phyloP scores from a whole-genome alignment of 2,888 invertebrate genomes.

The Tachina grossa region DNA sequence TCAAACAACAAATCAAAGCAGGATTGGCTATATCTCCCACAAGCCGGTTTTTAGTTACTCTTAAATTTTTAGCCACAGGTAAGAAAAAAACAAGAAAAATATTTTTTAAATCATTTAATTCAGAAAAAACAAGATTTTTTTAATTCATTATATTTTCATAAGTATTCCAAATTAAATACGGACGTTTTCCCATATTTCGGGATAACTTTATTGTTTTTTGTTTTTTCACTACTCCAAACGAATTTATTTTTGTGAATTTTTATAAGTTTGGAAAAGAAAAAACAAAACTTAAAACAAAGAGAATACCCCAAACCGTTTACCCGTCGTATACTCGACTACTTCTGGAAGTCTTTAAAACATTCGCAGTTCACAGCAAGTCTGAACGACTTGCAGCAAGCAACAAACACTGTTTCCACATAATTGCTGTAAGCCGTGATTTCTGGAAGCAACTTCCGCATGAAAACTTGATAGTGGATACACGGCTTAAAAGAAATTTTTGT shows the following conservation, averaged over 20 bases:
- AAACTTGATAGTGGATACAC: too few relatives aligned
- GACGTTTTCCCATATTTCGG: too few relatives aligned
- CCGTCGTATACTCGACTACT: neutral
- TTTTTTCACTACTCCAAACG: too few relatives aligned
- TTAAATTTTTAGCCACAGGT: too few relatives aligned
- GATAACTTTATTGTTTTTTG: too few relatives aligned
- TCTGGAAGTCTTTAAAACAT: slow-evolving; percentile 28
- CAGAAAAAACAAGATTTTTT: neutral
- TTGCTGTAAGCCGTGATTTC: slow-evolving; percentile 75
- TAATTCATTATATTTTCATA: neutral
- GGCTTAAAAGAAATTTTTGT: too few relatives aligned
- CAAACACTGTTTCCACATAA: slow-evolving; percentile 61
- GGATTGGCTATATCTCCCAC: slow-evolving; percentile 19
- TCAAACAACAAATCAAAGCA: slow-evolving; percentile 25
- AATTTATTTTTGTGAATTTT: too few relatives aligned
- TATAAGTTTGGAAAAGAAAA: neutral
- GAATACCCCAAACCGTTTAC: neutral
- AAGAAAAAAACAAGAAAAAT: too few relatives aligned
- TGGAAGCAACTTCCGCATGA: neutral
- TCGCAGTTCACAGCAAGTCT: slow-evolving; percentile 20
- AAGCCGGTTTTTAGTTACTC: slow-evolving; percentile 23
- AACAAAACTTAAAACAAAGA: neutral
- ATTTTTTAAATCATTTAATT: too few relatives aligned
- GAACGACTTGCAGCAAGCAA: slow-evolving; percentile 14
- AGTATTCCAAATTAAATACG: neutral